Conservation (phyloP, 2,888 invertebrate species). For the Electrophaes corylata region DNA sequence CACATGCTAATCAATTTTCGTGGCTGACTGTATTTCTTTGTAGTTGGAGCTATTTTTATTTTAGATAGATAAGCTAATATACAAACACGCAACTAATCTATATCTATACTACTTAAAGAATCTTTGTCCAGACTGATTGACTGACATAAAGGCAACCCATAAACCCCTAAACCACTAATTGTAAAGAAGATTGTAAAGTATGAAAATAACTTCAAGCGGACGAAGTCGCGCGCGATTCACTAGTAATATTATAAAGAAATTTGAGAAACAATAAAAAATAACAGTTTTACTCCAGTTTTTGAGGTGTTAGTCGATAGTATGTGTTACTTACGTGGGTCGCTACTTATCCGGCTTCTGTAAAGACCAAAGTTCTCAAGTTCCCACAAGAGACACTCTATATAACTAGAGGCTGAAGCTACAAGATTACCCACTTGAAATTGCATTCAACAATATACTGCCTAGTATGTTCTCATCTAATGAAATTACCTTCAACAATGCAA, state of each 20-base stretch:
- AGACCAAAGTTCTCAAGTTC: background rate
- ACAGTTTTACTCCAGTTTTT: background rate
- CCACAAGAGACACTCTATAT: slow-evolving; percentile 1
- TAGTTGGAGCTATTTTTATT: background rate
- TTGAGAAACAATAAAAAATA: background rate
- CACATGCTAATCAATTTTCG: too few species aligned
- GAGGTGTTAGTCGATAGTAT: background rate
- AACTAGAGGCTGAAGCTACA: slow-evolving; percentile 18
- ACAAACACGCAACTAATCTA: background rate
- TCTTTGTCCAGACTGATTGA: too few species aligned
- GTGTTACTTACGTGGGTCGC: background rate
- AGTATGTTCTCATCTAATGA: slow-evolving; percentile 57
- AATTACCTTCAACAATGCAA: slow-evolving; percentile 71
- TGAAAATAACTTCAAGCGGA: too few species aligned
- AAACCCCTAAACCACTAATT: too few species aligned
- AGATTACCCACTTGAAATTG: slow-evolving; percentile 30
- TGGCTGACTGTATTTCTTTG: too few species aligned
- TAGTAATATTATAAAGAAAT: background rate
- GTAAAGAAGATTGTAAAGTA: too few species aligned
- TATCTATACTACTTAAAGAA: too few species aligned
- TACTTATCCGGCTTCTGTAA: background rate
- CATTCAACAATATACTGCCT: slow-evolving; percentile 25
- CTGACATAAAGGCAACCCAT: too few species aligned
- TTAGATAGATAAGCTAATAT: background rate
- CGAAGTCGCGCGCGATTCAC: too few species aligned